A percentile compares a stretch with the other conserved stretches of the same genome.
phyloP scores from a whole-genome alignment of 2,888 invertebrate species.

The Choreutis nemorana region DNA sequence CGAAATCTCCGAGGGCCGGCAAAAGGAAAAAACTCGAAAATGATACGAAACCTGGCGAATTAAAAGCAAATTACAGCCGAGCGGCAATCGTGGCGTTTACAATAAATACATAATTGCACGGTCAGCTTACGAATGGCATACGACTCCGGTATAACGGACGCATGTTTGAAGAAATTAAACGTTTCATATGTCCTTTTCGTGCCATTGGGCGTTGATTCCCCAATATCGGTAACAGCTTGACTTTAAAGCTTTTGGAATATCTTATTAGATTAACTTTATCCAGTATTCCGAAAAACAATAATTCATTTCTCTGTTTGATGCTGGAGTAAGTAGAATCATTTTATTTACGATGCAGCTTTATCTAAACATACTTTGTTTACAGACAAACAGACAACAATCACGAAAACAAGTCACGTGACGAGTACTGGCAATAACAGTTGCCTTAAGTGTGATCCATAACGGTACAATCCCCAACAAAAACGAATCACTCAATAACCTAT shows the following conservation, averaged over 20 bases:
- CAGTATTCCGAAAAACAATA: too few relatives aligned
- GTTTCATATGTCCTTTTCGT: slow-evolving; percentile 20
- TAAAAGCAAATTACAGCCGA: slow-evolving; percentile 63
- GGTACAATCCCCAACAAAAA: slow-evolving; percentile 50
- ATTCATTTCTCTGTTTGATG: too few relatives aligned
- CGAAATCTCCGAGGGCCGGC: slow-evolving; percentile 38
- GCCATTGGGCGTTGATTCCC: too few relatives aligned
- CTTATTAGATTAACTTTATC: too few relatives aligned
- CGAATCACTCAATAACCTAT: slow-evolving; percentile 57
- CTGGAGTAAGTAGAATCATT: too few relatives aligned
- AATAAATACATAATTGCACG: slow-evolving; percentile 68
- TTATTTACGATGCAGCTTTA: too few relatives aligned
- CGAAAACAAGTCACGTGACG: slow-evolving; percentile 58
- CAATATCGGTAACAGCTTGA: too few relatives aligned
- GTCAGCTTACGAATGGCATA: slow-evolving; percentile 56
- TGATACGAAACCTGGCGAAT: slow-evolving; percentile 62
- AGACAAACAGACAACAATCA: slow-evolving; percentile 37
- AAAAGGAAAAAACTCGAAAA: slow-evolving; percentile 58
- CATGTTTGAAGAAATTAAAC: slow-evolving; percentile 36
- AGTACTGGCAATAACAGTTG: slow-evolving; percentile 62
- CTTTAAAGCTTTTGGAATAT: too few relatives aligned
- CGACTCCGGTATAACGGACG: slow-evolving; percentile 49
- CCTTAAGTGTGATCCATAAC: too few relatives aligned
- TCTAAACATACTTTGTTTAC: too few relatives aligned
- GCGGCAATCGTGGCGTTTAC: slow-evolving; percentile 64